These are phyloP conservation scores for Xanthorhoe spadicearia DNA, from an alignment of 2,888 invertebrate genomes.

Conservation along the genomic window DNA sequence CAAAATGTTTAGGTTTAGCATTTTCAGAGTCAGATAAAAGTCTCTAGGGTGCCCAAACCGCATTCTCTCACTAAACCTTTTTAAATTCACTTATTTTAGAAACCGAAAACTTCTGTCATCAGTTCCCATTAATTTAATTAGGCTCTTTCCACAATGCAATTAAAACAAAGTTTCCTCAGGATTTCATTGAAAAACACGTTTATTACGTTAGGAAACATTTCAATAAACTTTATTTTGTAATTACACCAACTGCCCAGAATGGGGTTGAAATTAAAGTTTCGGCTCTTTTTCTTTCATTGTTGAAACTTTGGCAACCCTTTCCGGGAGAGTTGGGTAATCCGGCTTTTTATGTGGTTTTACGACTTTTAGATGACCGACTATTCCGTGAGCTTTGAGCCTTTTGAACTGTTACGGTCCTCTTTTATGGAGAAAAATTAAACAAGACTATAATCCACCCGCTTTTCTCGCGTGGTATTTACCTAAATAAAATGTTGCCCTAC, in stretches of 20 bases:
- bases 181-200: constrained; percentile 40
- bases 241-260: constrained; percentile 40
- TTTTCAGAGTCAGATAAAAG: background rate
- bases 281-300: constrained; percentile 42
- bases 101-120: constrained; percentile 25
- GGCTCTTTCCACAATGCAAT: constrained; percentile 24
- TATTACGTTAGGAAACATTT: constrained; percentile 39
- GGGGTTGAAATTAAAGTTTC: constrained; percentile 36
- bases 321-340: constrained; percentile 7
- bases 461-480: too few relatives aligned
- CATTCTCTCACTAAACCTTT: background rate
- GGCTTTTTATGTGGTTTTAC: background rate
- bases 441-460: background rate
- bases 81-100: constrained; percentile 12
- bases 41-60: background rate
- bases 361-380: constrained; percentile 11
- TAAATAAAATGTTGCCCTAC: too few relatives aligned
- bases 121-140: constrained; percentile 29
- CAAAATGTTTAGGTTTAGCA: background rate
- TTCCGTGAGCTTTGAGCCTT: background rate
- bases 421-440: background rate
- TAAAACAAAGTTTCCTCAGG: constrained; percentile 31
- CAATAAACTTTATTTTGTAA: constrained; percentile 42
- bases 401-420: background rate
- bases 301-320: constrained; percentile 36